Percentiles rank a stretch among this genome's conserved stretches.
phyloP scores from a whole-genome alignment of 2,113 vertebrate genomes.

The Mixornis gularis region DNA sequence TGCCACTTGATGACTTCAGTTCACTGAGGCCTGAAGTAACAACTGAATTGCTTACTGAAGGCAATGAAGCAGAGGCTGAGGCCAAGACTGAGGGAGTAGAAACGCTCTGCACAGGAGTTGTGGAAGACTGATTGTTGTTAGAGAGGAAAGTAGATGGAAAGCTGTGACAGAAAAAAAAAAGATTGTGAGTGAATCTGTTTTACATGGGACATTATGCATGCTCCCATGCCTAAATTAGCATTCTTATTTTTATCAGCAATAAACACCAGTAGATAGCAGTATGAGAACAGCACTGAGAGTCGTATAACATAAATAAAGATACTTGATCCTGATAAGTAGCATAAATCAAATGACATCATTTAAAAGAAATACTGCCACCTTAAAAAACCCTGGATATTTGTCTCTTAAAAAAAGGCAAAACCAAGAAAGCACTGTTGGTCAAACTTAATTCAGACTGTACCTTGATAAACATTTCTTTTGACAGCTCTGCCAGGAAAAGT shows the following conservation, averaged over 20 bases:
- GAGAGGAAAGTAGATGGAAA: slow-evolving; percentile 89
- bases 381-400: neutral
- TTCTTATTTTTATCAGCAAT: neutral
- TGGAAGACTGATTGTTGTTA: slow-evolving; percentile 91
- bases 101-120: slow-evolving; percentile 72
- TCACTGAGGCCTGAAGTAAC: slow-evolving; percentile 81
- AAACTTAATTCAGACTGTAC: neutral
- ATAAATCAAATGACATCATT: neutral
- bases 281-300: neutral
- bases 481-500: neutral
- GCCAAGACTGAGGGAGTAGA: slow-evolving; percentile 77
- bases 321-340: neutral
- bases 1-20: slow-evolving; percentile 82
- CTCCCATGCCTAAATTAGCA: neutral
- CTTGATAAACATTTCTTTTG: neutral
- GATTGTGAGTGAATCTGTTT: neutral
- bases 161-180: slow-evolving; percentile 66
- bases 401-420: neutral
- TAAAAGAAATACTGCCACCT: neutral
- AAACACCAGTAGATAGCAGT: neutral
- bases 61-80: slow-evolving; percentile 77
- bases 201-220: neutral
- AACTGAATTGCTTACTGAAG: slow-evolving; percentile 72
- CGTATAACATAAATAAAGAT: neutral
- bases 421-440: neutral